A percentile compares a stretch with the other conserved stretches of the same genome.
Evolutionary conservation across 2,113 vertebrate genomes (phyloP).

Genomic region (Nycticorax nycticorax): DNA sequence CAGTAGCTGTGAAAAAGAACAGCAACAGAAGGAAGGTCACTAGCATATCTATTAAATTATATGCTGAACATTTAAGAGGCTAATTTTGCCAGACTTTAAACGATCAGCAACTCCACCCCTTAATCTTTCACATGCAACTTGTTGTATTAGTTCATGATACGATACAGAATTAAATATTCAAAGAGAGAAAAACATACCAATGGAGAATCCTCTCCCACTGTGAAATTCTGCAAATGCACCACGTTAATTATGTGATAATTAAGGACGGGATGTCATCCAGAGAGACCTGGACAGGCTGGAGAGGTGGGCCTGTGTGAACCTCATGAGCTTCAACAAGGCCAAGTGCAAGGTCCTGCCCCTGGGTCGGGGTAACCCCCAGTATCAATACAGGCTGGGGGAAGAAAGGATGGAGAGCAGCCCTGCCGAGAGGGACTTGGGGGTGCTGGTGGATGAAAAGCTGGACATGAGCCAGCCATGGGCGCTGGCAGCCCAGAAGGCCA

Average conservation of each 20-base stretch:
- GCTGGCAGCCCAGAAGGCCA: too few species aligned
- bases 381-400: too few species aligned
- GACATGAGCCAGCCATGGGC: too few species aligned
- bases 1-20: background rate
- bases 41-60: background rate
- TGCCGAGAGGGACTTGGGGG: too few species aligned
- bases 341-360: too few species aligned
- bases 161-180: background rate
- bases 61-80: background rate
- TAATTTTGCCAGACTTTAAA: background rate
- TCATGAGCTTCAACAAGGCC: too few species aligned
- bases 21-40: background rate
- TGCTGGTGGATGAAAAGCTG: too few species aligned
- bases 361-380: too few species aligned
- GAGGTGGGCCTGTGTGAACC: too few species aligned
- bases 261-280: too few species aligned
- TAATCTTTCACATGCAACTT: background rate
- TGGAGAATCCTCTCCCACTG: background rate
- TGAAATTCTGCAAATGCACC: background rate
- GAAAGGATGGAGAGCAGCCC: too few species aligned
- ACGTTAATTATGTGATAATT: background rate
- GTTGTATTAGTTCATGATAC: background rate
- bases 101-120: background rate
- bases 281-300: too few species aligned
- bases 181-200: background rate